Conservation (phyloP, 30 jellyfish, hydroid and myxozoan genomes). For the Aurelia sp. region DNA sequence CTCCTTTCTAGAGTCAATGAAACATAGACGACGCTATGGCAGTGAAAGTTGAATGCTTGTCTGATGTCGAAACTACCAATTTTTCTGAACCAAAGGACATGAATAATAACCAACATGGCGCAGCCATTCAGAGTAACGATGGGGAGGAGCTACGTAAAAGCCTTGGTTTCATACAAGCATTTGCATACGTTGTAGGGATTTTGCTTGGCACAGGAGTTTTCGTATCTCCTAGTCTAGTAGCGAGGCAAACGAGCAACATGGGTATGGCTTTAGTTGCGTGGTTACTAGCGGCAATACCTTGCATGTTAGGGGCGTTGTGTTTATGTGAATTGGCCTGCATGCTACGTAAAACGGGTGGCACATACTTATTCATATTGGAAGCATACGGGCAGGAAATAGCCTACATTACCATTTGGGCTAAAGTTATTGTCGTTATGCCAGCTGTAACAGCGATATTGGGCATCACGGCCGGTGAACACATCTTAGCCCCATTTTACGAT, state of each 20-base stretch:
- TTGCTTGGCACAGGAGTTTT: conserved; percentile 4
- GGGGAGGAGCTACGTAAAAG: too few relatives aligned
- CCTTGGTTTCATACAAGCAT: background rate
- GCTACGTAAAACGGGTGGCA: conserved; percentile 13
- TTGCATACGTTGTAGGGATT: conserved; percentile 8
- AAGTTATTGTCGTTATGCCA: background rate
- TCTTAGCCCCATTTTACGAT: conserved; percentile 7
- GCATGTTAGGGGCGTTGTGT: conserved; percentile 9
- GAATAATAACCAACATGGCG: too few relatives aligned
- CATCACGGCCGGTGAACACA: conserved; percentile 3
- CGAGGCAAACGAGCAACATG: conserved; percentile 5
- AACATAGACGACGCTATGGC: too few relatives aligned
- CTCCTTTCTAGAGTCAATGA: too few relatives aligned
- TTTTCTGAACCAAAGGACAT: too few relatives aligned
- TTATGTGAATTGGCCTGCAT: conserved; percentile 19
- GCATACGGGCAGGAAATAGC: conserved; percentile 12
- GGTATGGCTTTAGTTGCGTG: conserved; percentile 25
- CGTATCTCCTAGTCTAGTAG: conserved; percentile 16
- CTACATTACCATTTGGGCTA: conserved; percentile 6
- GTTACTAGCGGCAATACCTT: conserved; percentile 8
- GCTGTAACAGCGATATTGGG: background rate
- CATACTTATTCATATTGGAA: background rate
- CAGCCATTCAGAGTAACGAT: too few relatives aligned
- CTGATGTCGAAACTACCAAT: too few relatives aligned
- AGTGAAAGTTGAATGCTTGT: too few relatives aligned